phyloP scores from a whole-genome alignment of 2,888 invertebrate genomes.

The Archaeoteleia sp. region DNA sequence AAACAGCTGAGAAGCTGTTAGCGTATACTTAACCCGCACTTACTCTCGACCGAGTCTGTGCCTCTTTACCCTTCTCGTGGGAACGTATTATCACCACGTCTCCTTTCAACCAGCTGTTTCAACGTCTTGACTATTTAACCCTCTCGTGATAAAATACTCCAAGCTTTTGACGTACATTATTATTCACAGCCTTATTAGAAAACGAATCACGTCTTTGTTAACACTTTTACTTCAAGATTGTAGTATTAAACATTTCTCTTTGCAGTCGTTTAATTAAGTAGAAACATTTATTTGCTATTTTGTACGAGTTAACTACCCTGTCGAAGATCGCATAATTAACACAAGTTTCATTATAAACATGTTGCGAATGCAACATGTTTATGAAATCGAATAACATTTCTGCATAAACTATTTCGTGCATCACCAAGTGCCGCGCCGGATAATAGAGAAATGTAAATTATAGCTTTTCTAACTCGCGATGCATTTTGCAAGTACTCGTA shows the following conservation, averaged over 20 bases:
- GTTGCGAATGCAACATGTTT: conserved; percentile 3
- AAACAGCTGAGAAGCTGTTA: conserved; percentile 46
- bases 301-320: too few relatives aligned
- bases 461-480: conserved; percentile 9
- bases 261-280: too few relatives aligned
- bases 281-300: too few relatives aligned
- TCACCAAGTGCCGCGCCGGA: background rate
- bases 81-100: conserved; percentile 33
- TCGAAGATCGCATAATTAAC: too few relatives aligned
- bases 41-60: conserved; percentile 34
- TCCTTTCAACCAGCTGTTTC: conserved; percentile 29
- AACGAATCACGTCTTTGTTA: conserved; percentile 15
- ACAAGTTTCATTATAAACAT: too few relatives aligned
- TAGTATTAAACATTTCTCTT: too few relatives aligned
- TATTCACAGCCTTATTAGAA: conserved; percentile 6
- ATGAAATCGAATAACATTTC: conserved; percentile 8
- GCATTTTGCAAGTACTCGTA: conserved; percentile 16
- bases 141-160: conserved; percentile 12
- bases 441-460: conserved; percentile 13
- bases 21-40: conserved; percentile 47
- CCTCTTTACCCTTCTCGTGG: conserved; percentile 19
- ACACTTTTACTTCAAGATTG: too few relatives aligned
- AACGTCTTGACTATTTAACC: conserved; percentile 36
- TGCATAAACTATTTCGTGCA: background rate
- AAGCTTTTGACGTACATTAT: background rate